Base-by-base conservation (phyloP, 2,888 invertebrate genomes). In the Tortrix viridana region DNA sequence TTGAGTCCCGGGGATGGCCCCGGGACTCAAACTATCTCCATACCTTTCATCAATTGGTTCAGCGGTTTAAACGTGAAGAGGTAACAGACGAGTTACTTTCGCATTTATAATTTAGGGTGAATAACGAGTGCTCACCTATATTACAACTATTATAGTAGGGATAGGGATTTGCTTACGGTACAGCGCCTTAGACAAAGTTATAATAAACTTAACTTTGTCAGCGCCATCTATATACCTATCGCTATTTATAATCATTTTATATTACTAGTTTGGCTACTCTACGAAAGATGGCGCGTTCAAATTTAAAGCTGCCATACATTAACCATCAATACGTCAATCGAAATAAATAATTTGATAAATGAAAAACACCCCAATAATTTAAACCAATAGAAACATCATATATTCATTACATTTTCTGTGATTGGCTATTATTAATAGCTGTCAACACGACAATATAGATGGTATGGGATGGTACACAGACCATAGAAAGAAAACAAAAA, bases 271-370 rank as follows among this genome's bases (percentile, higher is more conserved):
- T 7, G 4, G 22, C 60, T 60, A 60, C 48, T 54, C 54, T 20
- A 22, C 43, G 32, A 47, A 0, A 60, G 60, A 54, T 54, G 54
- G 48, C 60, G 48, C 41, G 6, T 50, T 19, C 5, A 1, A 1
- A 5, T 16, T 55, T 49, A 60, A 55, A 48, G 43, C n/a, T 5
- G 9, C 9, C 41, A 54, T 26, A 55, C 60, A 60, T 46, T 14
- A 16, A 54, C 41, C 53, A 54, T n/a, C 47, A 5, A 9, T 2
- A 16, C 5, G 20, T 37, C 44, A 16, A 18, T 20, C 43, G 37
- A 23, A 5, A 1, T 5, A n/a, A 20, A 7, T 19, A 5, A 6
- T 7, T 46, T 38, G 23, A 47, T 9, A 1, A 23, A 19, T 19
- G 9, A 47, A 49, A 55, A 49, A 61, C 60, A 32, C 32, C 22